Evolutionary conservation across 2,797 vertebrate species (phyloP).

Genomic region (Meda fulgida): DNA sequence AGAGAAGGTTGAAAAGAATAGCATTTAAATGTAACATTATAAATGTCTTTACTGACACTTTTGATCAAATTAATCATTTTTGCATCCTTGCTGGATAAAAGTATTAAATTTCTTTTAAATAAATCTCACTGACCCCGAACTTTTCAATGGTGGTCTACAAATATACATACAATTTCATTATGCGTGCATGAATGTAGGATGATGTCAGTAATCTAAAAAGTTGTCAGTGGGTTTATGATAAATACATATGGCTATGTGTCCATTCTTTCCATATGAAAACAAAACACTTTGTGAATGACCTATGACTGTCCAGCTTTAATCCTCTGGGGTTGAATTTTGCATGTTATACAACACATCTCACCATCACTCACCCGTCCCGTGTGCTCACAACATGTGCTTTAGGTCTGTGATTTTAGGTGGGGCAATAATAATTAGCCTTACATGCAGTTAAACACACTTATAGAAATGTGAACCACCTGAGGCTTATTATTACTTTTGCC

Average conservation of each 20-base stretch:
- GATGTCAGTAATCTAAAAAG: not conserved
- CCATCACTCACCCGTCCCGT: not conserved
- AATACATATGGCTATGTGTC: not conserved
- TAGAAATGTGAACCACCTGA: constrained; percentile 4
- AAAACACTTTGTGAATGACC: not conserved
- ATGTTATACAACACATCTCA: constrained; percentile 27
- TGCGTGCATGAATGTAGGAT: not conserved
- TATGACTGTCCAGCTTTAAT: not conserved
- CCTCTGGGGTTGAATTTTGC: constrained; percentile 2
- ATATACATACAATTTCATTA: not conserved
- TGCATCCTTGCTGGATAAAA: not conserved
- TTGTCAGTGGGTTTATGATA: not conserved
- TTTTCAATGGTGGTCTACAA: not conserved
- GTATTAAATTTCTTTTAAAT: not conserved
- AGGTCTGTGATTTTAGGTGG: constrained; percentile 19
- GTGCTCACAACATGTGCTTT: constrained; percentile 14
- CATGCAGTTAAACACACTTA: constrained; percentile 24
- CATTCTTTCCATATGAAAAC: not conserved
- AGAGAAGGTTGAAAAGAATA: not conserved
- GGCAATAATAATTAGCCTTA: constrained; percentile 19
- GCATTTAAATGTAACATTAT: not conserved
- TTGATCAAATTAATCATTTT: not conserved
- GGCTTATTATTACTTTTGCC: constrained; percentile 19
- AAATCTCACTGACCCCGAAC: not conserved
- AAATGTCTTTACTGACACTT: not conserved